These are phyloP conservation scores for Chrysaora quinquecirrha DNA, from an alignment of 30 jellyfish, hydroid and myxozoan species.

Conservation along the genomic window DNA sequence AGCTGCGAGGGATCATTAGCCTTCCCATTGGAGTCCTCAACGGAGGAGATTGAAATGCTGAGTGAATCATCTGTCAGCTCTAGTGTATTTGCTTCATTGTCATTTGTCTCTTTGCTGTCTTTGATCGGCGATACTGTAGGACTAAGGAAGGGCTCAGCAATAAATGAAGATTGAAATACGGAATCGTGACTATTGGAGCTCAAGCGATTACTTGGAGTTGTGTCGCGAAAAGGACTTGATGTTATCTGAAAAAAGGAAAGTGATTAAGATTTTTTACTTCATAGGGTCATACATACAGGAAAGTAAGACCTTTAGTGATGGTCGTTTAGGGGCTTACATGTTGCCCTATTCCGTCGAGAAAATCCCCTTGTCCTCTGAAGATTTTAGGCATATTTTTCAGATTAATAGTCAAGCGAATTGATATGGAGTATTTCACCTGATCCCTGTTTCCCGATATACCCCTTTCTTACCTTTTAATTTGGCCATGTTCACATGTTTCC, in stretches of 20 bases:
- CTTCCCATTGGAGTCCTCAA: conserved; percentile 12
- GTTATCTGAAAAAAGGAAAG: conserved; percentile 25
- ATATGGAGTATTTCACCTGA: too few species aligned
- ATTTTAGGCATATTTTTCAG: too few species aligned
- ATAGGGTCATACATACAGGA: too few species aligned
- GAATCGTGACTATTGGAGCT: conserved; percentile 43
- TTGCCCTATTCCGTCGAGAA: too few species aligned
- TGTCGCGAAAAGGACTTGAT: conserved; percentile 60
- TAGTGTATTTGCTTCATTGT: conserved; percentile 25
- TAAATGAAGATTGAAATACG: conserved; percentile 49
- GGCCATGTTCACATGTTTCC: too few species aligned
- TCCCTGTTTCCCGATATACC: too few species aligned
- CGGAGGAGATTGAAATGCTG: conserved; percentile 16
- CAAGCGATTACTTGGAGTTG: conserved; percentile 17
- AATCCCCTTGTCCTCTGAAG: too few species aligned
- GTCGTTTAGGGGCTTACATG: too few species aligned
- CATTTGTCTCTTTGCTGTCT: conserved; percentile 30
- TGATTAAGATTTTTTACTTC: too few species aligned
- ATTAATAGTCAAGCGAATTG: too few species aligned
- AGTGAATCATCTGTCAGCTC: conserved; percentile 49
- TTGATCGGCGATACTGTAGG: conserved; percentile 61
- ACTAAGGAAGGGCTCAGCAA: conserved; percentile 44
- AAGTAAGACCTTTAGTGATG: too few species aligned
- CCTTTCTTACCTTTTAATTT: too few species aligned
- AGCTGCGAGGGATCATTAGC: conserved; percentile 5